A percentile compares a stretch with the other conserved stretches of the same genome.
Conservation (phyloP, 2,113 vertebrate species). For the Sinocyclocheilus anophthalmus region DNA sequence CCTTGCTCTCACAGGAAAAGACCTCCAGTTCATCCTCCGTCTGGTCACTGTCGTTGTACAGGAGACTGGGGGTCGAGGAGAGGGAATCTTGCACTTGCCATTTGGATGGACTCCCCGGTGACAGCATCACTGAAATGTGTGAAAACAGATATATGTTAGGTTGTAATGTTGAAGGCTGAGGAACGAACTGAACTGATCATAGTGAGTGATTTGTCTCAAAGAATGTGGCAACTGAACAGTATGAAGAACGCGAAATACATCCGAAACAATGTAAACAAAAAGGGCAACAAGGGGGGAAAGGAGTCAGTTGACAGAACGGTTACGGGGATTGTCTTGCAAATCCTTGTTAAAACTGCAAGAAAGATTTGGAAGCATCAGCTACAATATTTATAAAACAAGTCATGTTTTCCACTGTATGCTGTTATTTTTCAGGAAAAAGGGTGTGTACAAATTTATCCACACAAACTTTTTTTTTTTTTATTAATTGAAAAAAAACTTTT, state of each 20-base stretch:
- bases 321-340: not conserved
- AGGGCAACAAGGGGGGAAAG: not conserved
- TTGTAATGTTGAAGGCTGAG: not conserved
- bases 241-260: not conserved
- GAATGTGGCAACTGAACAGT: not conserved
- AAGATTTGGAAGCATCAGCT: not conserved
- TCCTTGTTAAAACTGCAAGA: not conserved
- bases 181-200: not conserved
- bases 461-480: too few relatives aligned
- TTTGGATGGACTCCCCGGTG: constrained; percentile 67
- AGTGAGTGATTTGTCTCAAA: not conserved
- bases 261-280: not conserved
- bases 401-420: not conserved
- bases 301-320: not conserved
- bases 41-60: constrained; percentile 71
- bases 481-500: too few relatives aligned
- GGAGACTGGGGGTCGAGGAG: constrained; percentile 61
- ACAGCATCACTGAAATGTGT: constrained; percentile 65
- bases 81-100: constrained; percentile 71
- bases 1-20: constrained; percentile 73
- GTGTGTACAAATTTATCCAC: too few relatives aligned
- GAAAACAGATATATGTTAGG: not conserved
- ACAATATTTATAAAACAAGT: not conserved
- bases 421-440: not conserved
- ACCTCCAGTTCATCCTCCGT: constrained; percentile 74